phyloP scores from a whole-genome alignment of 2,113 vertebrate species.

The Regulus satrapa region DNA sequence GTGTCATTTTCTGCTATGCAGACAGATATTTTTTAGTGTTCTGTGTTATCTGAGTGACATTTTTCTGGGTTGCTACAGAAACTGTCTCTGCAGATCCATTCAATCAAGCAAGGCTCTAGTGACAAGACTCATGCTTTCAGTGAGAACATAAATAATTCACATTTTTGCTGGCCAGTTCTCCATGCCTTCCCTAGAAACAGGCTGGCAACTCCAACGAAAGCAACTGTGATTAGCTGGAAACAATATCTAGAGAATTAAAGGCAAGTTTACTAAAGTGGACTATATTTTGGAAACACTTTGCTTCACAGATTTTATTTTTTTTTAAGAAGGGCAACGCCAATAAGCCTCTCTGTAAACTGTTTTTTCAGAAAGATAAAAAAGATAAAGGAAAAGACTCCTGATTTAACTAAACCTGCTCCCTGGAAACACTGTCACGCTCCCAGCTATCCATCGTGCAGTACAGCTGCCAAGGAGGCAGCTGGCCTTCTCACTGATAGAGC shows the following conservation, averaged over 20 bases:
- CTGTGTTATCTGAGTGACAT: background rate
- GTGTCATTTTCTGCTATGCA: background rate
- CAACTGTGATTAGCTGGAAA: background rate
- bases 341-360: background rate
- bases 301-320: background rate
- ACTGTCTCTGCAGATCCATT: conserved; percentile 23
- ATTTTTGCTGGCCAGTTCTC: background rate
- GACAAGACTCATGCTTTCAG: conserved; percentile 29
- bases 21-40: background rate
- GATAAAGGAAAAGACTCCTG: background rate
- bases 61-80: conserved; percentile 51
- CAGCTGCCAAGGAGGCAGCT: background rate
- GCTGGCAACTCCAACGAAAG: background rate
- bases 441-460: background rate
- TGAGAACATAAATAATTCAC: conserved; percentile 57
- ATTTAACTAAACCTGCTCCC: background rate
- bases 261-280: background rate
- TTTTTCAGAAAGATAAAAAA: background rate
- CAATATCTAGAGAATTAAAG: background rate
- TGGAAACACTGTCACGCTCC: background rate
- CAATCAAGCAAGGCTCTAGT: background rate
- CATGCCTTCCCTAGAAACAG: background rate
- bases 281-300: background rate
- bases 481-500: background rate
- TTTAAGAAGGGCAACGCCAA: background rate